Base-by-base conservation (phyloP, 1,140 invertebrate species). In the Pectinophora gossypiella region DNA sequence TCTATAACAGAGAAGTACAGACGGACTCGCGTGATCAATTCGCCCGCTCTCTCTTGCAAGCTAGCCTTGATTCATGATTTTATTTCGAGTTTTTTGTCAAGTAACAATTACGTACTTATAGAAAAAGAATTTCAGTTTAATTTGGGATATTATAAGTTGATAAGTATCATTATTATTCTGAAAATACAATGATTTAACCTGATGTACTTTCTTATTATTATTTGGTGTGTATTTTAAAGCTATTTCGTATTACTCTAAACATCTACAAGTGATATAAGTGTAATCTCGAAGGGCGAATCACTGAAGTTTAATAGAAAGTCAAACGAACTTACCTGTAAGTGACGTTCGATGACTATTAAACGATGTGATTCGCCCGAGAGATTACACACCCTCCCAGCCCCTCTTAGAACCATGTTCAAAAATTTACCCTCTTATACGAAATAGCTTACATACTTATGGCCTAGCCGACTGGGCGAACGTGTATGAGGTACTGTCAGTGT, bases 1-100 rank as follows among this genome's bases (percentile, higher is more conserved):
- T 68, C 27, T 68, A 68, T 53, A 64, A 68, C 27, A 60, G 60
- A 32, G 49, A 49, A 13, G 13, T 49, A 10, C 5, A 4, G 3
- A 13, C 19, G 3, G 35, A 49, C 15, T n/a, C 19, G 12, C 22
- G 19, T n/a, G 20, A 22, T 1, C 5, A 1, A n/a, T 46, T 46
- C 22, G 44, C 44, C 13, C 44, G 44, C 19, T 22, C 44, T 46
- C 44, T 46, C n/a, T 18, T 46, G 20, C 44, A 46, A 9, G 9
- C 3, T 22, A 5, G 44, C 20, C 20, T 46, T 5, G 15, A 22
- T 4, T 46, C 7, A 46, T 22, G 12, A 46, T 22, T n/a, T n/a
- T n/a, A n/a, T n/a, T n/a, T n/a, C n/a, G n/a, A n/a, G n/a, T n/a
- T n/a, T n/a, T n/a, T n/a, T n/a, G n/a, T n/a, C n/a, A n/a, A n/a